Percentiles rank a stretch among this genome's conserved stretches.
These are phyloP conservation scores for Andinoacara biseriatus DNA, from an alignment of 2,113 vertebrate species.

Conservation along the genomic window DNA sequence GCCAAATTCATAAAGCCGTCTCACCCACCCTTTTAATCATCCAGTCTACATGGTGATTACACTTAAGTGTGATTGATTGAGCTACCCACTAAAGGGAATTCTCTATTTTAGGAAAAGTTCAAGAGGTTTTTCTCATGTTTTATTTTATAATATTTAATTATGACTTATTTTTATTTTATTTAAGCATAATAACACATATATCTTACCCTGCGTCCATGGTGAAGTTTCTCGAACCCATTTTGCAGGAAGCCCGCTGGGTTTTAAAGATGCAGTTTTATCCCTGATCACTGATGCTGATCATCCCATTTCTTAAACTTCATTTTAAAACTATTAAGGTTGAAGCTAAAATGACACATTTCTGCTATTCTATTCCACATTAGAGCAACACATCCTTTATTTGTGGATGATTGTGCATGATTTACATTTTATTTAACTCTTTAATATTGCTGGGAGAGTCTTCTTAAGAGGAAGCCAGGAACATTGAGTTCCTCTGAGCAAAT, in stretches of 20 bases:
- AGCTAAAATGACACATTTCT: slow-evolving; percentile 14
- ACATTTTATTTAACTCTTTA: not conserved
- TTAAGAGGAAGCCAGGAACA: not conserved
- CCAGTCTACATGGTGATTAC: not conserved
- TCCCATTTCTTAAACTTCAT: slow-evolving; percentile 20
- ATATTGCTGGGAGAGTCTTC: not conserved
- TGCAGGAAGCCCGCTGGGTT: not conserved
- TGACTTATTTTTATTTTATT: not conserved
- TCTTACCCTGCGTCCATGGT: not conserved
- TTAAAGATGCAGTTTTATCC: slow-evolving; percentile 32
- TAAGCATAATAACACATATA: not conserved
- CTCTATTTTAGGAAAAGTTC: not conserved
- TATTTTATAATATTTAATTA: no score
- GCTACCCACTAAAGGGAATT: not conserved
- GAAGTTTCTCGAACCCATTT: not conserved
- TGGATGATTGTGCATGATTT: not conserved
- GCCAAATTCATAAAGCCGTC: not conserved
- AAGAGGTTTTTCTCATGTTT: not conserved
- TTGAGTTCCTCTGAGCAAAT: not conserved
- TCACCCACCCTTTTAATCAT: not conserved
- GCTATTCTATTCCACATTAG: not conserved
- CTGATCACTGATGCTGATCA: slow-evolving; percentile 27
- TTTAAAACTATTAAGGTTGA: not conserved
- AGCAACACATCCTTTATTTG: not conserved
- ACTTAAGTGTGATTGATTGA: slow-evolving; percentile 10